A percentile compares a stretch with the other conserved stretches of the same genome.
Evolutionary conservation across 2,888 invertebrate genomes (phyloP).

Genomic region (Chymomyza caudatula): DNA sequence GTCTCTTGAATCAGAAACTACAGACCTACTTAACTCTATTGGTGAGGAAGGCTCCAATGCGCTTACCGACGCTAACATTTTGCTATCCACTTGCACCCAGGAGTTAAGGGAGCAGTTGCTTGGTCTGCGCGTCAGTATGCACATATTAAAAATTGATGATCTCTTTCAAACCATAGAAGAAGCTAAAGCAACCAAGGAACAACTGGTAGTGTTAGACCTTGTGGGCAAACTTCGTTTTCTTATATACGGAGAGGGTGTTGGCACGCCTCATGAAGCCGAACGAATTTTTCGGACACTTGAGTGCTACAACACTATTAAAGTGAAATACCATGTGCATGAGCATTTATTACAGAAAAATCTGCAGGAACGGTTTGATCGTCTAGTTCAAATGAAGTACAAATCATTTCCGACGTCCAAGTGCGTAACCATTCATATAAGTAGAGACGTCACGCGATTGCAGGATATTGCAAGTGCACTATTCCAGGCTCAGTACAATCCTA

Average conservation of each 20-base stretch:
- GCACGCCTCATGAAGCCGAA: constrained; percentile 55
- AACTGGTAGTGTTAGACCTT: constrained; percentile 68
- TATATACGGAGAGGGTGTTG: constrained; percentile 57
- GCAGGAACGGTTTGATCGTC: constrained; percentile 74
- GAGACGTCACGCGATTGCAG: constrained; percentile 69
- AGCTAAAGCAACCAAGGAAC: constrained; percentile 73
- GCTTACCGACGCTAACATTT: constrained; percentile 81
- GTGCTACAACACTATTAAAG: constrained; percentile 75
- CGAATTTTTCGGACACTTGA: constrained; percentile 70
- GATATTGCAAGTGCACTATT: constrained; percentile 75
- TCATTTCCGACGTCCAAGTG: constrained; percentile 74
- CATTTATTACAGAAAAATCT: constrained; percentile 75
- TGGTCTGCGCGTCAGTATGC: constrained; percentile 78
- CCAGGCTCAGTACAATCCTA: constrained; percentile 75
- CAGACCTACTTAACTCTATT: constrained; percentile 76
- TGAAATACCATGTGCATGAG: constrained; percentile 74
- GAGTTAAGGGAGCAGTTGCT: constrained; percentile 81
- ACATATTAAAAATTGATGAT: constrained; percentile 78
- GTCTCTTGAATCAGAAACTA: constrained; percentile 66
- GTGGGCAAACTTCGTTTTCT: constrained; percentile 70
- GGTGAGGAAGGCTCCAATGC: constrained; percentile 82
- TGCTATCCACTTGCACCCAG: constrained; percentile 80
- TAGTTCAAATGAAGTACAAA: constrained; percentile 75
- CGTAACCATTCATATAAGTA: constrained; percentile 73
- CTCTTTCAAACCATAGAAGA: constrained; percentile 78